Evolutionary conservation across 1,140 invertebrate species (phyloP), one percentile per base, ranked within the genome.

Genomic region (Proales similis): DNA sequence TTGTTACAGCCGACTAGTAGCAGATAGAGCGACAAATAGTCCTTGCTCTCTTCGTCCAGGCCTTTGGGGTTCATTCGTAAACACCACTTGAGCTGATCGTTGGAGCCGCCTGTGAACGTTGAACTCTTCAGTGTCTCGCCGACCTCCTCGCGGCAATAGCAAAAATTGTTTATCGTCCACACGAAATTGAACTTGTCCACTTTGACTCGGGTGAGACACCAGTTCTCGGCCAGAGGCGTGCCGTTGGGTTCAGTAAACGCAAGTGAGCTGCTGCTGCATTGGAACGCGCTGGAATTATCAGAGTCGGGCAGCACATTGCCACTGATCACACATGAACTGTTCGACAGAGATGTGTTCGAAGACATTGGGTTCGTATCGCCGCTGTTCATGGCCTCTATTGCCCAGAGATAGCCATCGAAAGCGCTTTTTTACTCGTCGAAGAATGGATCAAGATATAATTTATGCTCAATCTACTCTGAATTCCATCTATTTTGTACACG

Each of bases 151-250:
- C 76, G 66, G 68, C 75, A 77, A 80, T 97, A 98, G 81, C 90
- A 95, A 80, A 98, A 98, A 83, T 97, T 97, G 79, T 96, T 97
- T 81, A 98, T 97, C 71, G 93, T 97, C 94, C 94, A 98, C 72
- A 61, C 47, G 74, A 72, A 67, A 72, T 63, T 46, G 64, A 57
- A 32, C 49, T 63, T 64, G 12, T 22, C 38, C 3, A 63, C 47
- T 36, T 62, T 65, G 38, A 77, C 75, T 67, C 76, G 75, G 63
- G 76, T 77, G 53, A 75, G 76, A 63, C 76, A 77, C 76, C 76
- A 77, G 66, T 77, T 76, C 65, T 77, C 76, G n/a, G 76, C 75
- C 17, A 75, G 39, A 12, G 57, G 57, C 51, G 45, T 57, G 20
- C n/a, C n/a, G n/a, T n/a, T n/a, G n/a, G n/a, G n/a, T n/a, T n/a